phyloP scores from a whole-genome alignment of 2,888 invertebrate species.

The Drosophila helvetica region DNA sequence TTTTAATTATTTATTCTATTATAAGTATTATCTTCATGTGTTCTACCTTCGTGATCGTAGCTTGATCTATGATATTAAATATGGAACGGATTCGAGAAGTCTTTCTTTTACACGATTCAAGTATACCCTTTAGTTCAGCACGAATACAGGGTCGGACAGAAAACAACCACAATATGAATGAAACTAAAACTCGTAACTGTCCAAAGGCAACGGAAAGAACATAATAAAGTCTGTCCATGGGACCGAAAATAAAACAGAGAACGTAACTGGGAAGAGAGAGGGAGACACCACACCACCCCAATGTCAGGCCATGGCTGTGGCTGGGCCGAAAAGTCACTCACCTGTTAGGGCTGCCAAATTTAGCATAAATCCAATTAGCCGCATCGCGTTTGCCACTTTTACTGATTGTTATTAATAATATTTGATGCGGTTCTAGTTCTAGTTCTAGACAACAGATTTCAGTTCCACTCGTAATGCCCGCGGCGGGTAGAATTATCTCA shows the following conservation, averaged over 20 bases:
- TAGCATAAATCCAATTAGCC: constrained; percentile 83
- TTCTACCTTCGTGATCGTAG: too few species aligned
- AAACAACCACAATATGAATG: constrained; percentile 36
- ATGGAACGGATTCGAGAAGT: too few species aligned
- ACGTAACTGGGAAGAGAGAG: constrained; percentile 28
- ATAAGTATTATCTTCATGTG: too few species aligned
- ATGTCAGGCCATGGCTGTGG: constrained; percentile 1
- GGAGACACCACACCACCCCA: constrained; percentile 13
- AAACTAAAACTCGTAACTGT: constrained; percentile 32
- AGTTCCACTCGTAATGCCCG: constrained; percentile 3
- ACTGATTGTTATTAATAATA: constrained; percentile 18
- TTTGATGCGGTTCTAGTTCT: background rate
- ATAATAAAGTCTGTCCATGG: constrained; percentile 46
- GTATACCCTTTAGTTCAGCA: background rate
- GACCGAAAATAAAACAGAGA: constrained; percentile 32
- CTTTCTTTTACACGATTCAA: too few species aligned
- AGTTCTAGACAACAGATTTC: background rate
- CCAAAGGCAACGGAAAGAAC: constrained; percentile 13
- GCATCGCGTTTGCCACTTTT: constrained; percentile 54
- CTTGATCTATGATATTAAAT: too few species aligned
- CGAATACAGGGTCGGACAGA: background rate
- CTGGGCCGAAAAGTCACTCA: constrained; percentile 32
- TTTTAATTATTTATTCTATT: background rate
- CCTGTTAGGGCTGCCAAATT: constrained; percentile 83
- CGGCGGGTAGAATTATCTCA: constrained; percentile 33